These are phyloP conservation scores for Sebastes paucispinis DNA, from an alignment of 2,797 vertebrate species.

Conservation along the genomic window DNA sequence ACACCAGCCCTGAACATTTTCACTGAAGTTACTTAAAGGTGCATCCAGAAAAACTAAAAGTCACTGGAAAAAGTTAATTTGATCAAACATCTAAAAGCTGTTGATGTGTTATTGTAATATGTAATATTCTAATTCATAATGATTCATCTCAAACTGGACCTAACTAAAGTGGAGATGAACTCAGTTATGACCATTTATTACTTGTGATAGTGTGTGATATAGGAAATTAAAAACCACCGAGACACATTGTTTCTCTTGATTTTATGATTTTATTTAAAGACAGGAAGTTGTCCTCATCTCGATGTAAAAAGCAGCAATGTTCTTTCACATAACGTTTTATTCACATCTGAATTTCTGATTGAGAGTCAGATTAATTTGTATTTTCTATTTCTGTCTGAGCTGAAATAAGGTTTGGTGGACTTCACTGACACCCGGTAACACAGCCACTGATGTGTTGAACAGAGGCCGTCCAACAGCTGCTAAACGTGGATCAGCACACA, in stretches of 20 bases:
- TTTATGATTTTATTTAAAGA: constrained; percentile 78
- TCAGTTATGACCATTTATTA: not conserved
- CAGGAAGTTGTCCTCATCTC: constrained; percentile 42
- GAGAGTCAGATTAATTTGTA: constrained; percentile 23
- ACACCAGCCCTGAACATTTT: not conserved
- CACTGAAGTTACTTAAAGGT: not conserved
- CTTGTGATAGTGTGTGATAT: not conserved
- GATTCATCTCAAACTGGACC: not conserved
- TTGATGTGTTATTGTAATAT: not conserved
- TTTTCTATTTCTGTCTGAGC: constrained; percentile 22
- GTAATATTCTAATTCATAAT: not conserved
- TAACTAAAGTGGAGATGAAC: not conserved
- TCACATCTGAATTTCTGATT: constrained; percentile 57
- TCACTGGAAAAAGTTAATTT: not conserved
- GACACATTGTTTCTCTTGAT: constrained; percentile 51
- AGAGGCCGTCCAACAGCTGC: constrained; percentile 17
- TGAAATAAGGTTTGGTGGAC: constrained; percentile 27
- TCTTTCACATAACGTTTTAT: constrained; percentile 50
- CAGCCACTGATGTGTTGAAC: constrained; percentile 27
- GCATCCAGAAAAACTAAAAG: not conserved
- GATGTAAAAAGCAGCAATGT: constrained; percentile 65
- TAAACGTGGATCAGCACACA: constrained; percentile 40
- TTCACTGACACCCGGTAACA: constrained; percentile 16
- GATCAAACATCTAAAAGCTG: not conserved
- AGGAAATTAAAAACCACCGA: not conserved